Conservation (phyloP, 2,888 invertebrate genomes). For the Scaeva pyrastri region DNA sequence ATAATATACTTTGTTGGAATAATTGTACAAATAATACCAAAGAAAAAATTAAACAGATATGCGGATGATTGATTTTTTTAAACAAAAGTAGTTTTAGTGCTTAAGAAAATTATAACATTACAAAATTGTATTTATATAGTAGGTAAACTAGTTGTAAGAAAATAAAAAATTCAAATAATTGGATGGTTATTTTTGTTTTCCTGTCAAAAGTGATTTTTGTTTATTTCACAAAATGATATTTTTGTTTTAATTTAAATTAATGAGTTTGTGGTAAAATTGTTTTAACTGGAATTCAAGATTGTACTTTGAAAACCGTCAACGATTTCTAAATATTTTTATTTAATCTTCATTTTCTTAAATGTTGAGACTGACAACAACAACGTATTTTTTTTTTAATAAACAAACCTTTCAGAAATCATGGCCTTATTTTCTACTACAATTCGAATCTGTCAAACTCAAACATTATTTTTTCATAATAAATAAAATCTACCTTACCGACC, state of each 20-base stretch:
- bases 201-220: slow-evolving; percentile 34
- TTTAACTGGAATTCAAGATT: too few species aligned
- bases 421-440: too few species aligned
- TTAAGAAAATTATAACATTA: slow-evolving; percentile 64
- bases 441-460: too few species aligned
- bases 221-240: too few species aligned
- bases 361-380: too few species aligned
- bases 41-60: slow-evolving; percentile 43
- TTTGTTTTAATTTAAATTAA: neutral
- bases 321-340: too few species aligned
- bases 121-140: slow-evolving; percentile 68
- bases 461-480: too few species aligned
- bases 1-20: slow-evolving; percentile 67
- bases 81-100: slow-evolving; percentile 71
- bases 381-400: too few species aligned
- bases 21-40: slow-evolving; percentile 68
- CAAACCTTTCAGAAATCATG: too few species aligned
- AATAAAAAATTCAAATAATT: slow-evolving; percentile 54
- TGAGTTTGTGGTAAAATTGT: neutral
- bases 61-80: slow-evolving; percentile 38
- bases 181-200: slow-evolving; percentile 59
- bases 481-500: too few species aligned
- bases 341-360: too few species aligned
- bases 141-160: slow-evolving; percentile 63
- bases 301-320: too few species aligned